Evolutionary conservation across 2,888 invertebrate genomes (phyloP).

Genomic region (Troilus luridus): DNA sequence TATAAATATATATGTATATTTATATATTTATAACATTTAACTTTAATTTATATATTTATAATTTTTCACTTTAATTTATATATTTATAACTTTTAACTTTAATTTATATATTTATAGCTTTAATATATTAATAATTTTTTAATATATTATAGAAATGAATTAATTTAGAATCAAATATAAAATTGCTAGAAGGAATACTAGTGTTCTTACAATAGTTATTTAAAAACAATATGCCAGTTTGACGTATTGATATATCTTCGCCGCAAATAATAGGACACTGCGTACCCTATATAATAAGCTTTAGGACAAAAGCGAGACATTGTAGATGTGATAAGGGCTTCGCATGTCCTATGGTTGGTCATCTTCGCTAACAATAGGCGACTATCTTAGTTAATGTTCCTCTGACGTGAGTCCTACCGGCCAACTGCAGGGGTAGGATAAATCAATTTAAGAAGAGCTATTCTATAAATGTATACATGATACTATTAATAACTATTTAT

Average conservation of each 20-base stretch:
- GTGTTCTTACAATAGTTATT: too few relatives aligned
- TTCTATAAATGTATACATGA: background rate
- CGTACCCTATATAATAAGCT: background rate
- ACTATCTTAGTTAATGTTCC: background rate
- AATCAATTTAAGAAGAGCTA: background rate
- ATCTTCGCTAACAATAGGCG: constrained; percentile 21
- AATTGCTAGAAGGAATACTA: too few relatives aligned
- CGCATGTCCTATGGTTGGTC: constrained; percentile 1
- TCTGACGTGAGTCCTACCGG: background rate
- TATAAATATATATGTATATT: too few relatives aligned
- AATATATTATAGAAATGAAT: too few relatives aligned
- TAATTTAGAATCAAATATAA: too few relatives aligned
- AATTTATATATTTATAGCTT: too few relatives aligned
- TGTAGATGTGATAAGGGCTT: constrained; percentile 20
- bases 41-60: too few relatives aligned
- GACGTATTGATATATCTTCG: background rate
- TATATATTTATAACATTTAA: too few relatives aligned
- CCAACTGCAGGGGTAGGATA: background rate
- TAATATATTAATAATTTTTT: too few relatives aligned
- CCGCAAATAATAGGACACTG: background rate
- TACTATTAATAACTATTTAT: too few relatives aligned
- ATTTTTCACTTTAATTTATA: too few relatives aligned
- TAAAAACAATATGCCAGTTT: background rate
- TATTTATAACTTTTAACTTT: too few relatives aligned
- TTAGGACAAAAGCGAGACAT: background rate